Conservation (phyloP, 2,113 vertebrate species). For the Coregonus clupeaformis region DNA sequence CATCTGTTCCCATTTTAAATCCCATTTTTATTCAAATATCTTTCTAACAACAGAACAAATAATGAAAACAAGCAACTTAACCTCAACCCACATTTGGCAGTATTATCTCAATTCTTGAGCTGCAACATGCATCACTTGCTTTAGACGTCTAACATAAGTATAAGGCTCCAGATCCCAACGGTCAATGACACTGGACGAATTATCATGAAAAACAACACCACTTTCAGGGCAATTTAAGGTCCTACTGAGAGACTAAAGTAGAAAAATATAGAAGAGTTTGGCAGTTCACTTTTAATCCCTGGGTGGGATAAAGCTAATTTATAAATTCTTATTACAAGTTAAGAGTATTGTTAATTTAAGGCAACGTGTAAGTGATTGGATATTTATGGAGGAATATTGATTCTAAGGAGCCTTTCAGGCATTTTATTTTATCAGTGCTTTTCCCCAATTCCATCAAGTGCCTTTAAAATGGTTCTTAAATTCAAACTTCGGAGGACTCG, state of each 20-base stretch:
- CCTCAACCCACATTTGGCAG: too few relatives aligned
- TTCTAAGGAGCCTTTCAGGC: not conserved
- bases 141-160: too few relatives aligned
- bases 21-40: not conserved
- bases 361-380: conserved; percentile 20
- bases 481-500: conserved; percentile 54
- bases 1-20: not conserved
- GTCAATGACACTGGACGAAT: not conserved
- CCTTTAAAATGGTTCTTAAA: not conserved
- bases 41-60: not conserved
- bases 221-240: not conserved
- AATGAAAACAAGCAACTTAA: not conserved
- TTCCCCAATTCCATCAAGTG: not conserved
- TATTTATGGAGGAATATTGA: not conserved
- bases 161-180: not conserved
- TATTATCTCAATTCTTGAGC: too few relatives aligned
- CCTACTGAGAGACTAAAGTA: not conserved
- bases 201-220: not conserved
- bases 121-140: too few relatives aligned
- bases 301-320: not conserved
- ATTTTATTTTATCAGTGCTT: conserved; percentile 41
- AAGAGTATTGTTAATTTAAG: conserved; percentile 26
- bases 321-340: not conserved
- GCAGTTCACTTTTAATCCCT: not conserved
- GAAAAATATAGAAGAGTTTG: not conserved